These are phyloP conservation scores for Chloropsis hardwickii DNA, from an alignment of 2,113 vertebrate genomes.

Conservation along the genomic window DNA sequence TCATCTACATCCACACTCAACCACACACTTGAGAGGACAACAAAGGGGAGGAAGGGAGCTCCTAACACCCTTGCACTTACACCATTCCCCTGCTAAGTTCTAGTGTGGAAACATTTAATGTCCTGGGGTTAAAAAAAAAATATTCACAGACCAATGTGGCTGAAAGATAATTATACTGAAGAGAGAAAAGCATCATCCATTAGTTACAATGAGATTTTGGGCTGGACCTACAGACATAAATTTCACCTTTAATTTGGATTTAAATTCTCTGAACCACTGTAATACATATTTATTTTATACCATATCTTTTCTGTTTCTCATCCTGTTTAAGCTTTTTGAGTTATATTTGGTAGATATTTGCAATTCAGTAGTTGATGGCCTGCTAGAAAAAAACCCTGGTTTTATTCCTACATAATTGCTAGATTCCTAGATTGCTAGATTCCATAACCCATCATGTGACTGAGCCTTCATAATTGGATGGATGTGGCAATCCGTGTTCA, in stretches of 20 bases:
- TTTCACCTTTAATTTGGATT: neutral
- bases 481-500: neutral
- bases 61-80: neutral
- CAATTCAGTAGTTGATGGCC: neutral
- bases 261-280: neutral
- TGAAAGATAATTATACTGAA: neutral
- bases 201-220: neutral
- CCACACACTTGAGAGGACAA: neutral
- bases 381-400: neutral
- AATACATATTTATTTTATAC: neutral
- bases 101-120: neutral
- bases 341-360: neutral
- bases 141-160: neutral
- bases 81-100: neutral
- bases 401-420: constrained; percentile 34
- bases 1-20: neutral
- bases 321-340: neutral
- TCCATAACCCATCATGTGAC: no score
- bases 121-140: neutral
- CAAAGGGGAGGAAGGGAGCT: neutral
- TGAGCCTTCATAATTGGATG: neutral
- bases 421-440: no score
- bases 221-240: neutral
- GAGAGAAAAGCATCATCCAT: neutral
- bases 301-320: neutral